Evolutionary conservation across 2,113 vertebrate genomes (phyloP), one percentile per base, ranked within the genome.

Genomic region (Limnothrissa miodon): DNA sequence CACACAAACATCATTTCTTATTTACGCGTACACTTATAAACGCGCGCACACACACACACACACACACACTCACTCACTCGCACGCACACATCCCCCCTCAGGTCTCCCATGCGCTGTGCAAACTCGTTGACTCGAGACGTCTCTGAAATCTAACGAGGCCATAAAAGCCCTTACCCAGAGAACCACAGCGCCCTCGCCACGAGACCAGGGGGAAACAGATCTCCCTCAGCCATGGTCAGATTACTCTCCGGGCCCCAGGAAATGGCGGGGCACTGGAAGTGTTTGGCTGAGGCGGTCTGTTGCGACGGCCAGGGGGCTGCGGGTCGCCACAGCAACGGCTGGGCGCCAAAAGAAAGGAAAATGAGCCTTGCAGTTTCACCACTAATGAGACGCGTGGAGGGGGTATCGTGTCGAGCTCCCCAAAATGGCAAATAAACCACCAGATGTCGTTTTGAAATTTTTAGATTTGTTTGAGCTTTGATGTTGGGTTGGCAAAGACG

Each of bases 71-170:
- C 1, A 4, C 59, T 29, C 48, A 53, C 2, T 17, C 59, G 13
- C 59, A 66, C 59, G 10, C 59, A 66, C 59, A 66, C 15, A 33
- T 25, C 13, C 25, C 25, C 59, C 51, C 51, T 56, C 19, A 56
- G 19, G 51, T 56, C 19, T 56, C 51, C 51, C 21, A 21, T 56
- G 51, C 51, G 5, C 21, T 56, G 51, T 56, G 51, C 23, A 21
- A 56, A 56, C 21, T 23, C 21, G 19, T 56, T 56, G 84, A 88
- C 87, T 79, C 85, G 25, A 82, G 90, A 88, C 88, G 87, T n/a
- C 87, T 92, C 87, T 91, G 90, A 90, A 90, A 89, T 90, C 92
- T 93, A 93, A 94, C 90, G 91, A 93, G 92, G 90, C 87, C 87
- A 89, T 92, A 90, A 93, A 93, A 90, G 87, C 87, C 33, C 21